These are phyloP conservation scores for Oenanthe melanoleuca DNA, from an alignment of 2,113 vertebrate species.

Conservation along the genomic window DNA sequence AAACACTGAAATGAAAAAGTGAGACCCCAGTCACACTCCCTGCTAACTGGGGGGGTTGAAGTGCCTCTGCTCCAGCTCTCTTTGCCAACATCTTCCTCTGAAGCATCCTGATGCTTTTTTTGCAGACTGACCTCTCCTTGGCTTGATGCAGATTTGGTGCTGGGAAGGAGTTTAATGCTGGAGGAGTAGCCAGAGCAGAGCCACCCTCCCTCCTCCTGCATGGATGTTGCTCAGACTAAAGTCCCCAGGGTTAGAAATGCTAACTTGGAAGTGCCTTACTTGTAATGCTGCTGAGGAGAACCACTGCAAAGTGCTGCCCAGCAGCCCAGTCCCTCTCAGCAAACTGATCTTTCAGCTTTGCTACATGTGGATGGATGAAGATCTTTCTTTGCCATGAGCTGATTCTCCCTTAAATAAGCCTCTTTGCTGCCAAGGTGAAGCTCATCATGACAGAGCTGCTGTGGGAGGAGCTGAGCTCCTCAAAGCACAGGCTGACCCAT, in stretches of 20 bases:
- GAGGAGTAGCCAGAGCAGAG: not conserved
- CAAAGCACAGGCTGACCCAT: not conserved
- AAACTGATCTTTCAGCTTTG: not conserved
- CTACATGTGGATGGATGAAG: not conserved
- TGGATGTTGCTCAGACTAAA: not conserved
- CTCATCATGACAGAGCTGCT: not conserved
- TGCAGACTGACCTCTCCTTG: not conserved
- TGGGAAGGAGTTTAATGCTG: not conserved
- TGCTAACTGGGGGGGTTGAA: rapidly evolving
- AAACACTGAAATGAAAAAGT: not conserved
- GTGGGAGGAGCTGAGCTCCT: not conserved
- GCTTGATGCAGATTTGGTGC: not conserved
- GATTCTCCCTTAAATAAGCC: not conserved
- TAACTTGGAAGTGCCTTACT: not conserved
- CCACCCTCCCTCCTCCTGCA: not conserved
- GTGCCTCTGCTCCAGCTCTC: not conserved
- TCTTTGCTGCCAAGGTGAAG: not conserved
- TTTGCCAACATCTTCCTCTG: not conserved
- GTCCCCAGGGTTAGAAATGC: not conserved
- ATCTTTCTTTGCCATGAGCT: not conserved
- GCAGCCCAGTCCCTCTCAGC: not conserved
- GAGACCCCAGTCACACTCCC: not conserved
- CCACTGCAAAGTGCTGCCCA: not conserved
- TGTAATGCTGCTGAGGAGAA: not conserved
- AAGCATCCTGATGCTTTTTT: not conserved